Base-by-base conservation (phyloP, 2,797 vertebrate genomes). In the Falco peregrinus region DNA sequence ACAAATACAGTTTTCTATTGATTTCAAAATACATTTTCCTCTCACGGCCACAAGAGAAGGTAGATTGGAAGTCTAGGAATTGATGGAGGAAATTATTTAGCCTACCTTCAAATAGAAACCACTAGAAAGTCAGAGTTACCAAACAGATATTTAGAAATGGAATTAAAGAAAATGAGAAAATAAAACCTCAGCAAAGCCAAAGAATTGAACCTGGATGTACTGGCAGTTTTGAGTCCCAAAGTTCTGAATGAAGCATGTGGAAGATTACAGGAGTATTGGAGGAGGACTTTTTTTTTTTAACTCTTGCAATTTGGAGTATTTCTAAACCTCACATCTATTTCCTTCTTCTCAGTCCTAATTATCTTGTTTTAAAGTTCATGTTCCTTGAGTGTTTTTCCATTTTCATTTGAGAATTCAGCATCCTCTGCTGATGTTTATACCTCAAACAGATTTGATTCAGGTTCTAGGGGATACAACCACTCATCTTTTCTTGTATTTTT, bases 131-230 rank as follows among this genome's bases (percentile, higher is more conserved):
- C 3, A 53, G 60, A 85, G 41, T 60, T 85, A 59, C n/a, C 5
- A 1, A 91, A 43, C 9, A 92, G 47, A 24, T 81, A 77, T 56
- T 87, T 87, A 61, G 47, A 26, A 92, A 92, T 15, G 41, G 57
- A 95, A 91, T 75, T 84, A 85, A 89, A 89, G 31, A 73, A 41
- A 86, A 89, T 11, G 80, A 75, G 29, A 70, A 91, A 92, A 85
- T 4, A 64, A 80, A 81, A 68, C 9, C 20, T 71, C 2, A 0
- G 26, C 11, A 91, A 94, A 75, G 25, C 45, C 4, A 64, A 77
- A 90, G 71, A 21, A 3, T 25, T 59, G 54, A 75, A 91, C 26
- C 70, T 63, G 53, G 13, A 65, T 65, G 29, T 4, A 6, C 33
- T 43, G 31, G 26, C 31, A 75, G 67, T 81, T 94, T 90, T 84